These are phyloP conservation scores for Hypercompe scribonia DNA, from an alignment of 2,888 invertebrate genomes.

Conservation along the genomic window DNA sequence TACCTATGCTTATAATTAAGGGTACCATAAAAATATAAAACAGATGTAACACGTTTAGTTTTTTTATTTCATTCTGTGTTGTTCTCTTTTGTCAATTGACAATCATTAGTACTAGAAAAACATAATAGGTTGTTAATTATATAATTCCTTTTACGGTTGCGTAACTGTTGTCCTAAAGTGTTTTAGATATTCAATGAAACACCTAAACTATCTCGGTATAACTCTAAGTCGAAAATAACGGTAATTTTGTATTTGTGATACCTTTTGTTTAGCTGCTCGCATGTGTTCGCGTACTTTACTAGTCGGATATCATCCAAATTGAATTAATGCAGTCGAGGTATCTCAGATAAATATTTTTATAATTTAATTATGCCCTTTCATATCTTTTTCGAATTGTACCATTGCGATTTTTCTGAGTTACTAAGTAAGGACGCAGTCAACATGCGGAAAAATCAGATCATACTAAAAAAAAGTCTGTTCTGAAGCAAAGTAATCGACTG, in stretches of 20 bases:
- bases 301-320: not conserved
- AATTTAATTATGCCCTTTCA: too few relatives aligned
- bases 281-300: too few relatives aligned
- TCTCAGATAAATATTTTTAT: too few relatives aligned
- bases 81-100: not conserved
- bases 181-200: not conserved
- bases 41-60: slow-evolving; percentile 14
- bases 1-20: slow-evolving; percentile 29
- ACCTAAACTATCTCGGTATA: not conserved
- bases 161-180: too few relatives aligned
- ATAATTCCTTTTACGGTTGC: not conserved
- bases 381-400: not conserved
- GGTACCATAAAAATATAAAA: slow-evolving; percentile 15
- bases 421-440: not conserved
- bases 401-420: not conserved
- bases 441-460: too few relatives aligned
- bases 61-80: not conserved
- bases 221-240: not conserved
- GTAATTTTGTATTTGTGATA: not conserved
- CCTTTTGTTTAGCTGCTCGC: too few relatives aligned
- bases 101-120: not conserved
- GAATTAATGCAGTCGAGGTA: not conserved
- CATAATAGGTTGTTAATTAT: not conserved
- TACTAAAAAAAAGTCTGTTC: too few relatives aligned
- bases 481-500: too few relatives aligned